A percentile compares a stretch with the other conserved stretches of the same genome.
Conservation (phyloP, 92 coral and sea anemone species). For the Epizoanthus illoricatus region DNA sequence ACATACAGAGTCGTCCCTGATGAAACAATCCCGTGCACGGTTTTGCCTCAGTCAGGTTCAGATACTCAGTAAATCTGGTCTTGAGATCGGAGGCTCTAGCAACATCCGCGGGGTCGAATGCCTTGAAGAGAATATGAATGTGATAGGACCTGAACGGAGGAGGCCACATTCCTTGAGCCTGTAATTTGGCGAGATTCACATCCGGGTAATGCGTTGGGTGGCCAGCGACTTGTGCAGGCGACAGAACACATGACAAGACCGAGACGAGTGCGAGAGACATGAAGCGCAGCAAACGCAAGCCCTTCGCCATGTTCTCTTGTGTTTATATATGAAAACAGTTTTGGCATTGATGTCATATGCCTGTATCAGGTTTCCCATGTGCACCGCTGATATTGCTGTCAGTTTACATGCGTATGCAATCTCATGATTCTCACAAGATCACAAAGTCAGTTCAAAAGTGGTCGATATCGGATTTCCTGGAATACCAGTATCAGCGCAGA, state of each 20-base stretch:
- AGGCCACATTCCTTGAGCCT: constrained; percentile 7
- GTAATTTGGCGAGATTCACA: constrained; percentile 1
- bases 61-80: constrained; percentile 7
- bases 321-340: too few relatives aligned
- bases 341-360: too few relatives aligned
- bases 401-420: too few relatives aligned
- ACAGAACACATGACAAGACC: neutral
- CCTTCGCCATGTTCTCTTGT: too few relatives aligned
- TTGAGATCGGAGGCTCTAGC: constrained; percentile 1
- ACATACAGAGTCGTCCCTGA: constrained; percentile 16
- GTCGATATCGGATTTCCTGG: too few relatives aligned
- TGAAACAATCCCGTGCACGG: constrained; percentile 1
- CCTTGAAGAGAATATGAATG: constrained; percentile 14
- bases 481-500: too few relatives aligned
- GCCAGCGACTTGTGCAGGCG: neutral
- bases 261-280: neutral
- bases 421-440: too few relatives aligned
- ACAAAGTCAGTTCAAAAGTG: too few relatives aligned
- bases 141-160: constrained; percentile 16
- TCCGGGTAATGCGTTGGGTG: constrained; percentile 1
- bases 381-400: too few relatives aligned
- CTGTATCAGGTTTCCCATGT: too few relatives aligned
- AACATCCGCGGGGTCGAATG: neutral
- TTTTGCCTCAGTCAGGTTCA: constrained; percentile 14
- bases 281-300: neutral